Evolutionary conservation across 2,113 vertebrate genomes (phyloP), one percentile per base, ranked within the genome.

Genomic region (Seriola rivoliana): DNA sequence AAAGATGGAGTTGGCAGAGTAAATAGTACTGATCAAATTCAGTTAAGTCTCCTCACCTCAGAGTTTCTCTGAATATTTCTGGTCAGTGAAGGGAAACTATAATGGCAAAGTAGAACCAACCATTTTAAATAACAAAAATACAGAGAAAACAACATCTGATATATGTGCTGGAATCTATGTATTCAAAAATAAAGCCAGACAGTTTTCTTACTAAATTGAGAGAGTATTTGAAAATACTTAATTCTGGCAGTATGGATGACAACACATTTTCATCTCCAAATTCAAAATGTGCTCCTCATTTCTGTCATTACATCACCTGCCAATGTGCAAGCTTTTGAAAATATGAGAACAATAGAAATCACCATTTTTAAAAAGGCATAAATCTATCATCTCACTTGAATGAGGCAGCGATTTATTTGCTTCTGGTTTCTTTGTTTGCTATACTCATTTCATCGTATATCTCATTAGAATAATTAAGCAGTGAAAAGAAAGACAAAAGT

Each of bases 271-370:
- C 29, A 85, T 85, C 82, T 50, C 32, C 14, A 64, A 81, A 72
- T 50, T 73, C 68, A 8, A 67, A 81, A 80, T 84, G 68, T 80
- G 63, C 72, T 88, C 59, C 58, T 88, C 64, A 36, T 80, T 76
- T 50, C 36, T 34, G 46, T 48, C 66, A 67, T 70, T 78, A 54
- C 58, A 74, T 50, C 78, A 59, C 40, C 71, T 69, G 57, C 75
- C 81, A 84, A 42, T 40, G 6, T 36, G 10, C 10, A 71, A 75
- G 81, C 86, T 66, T 91, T 90, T 84, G 75, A 89, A 85, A 84
- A 83, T 77, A 58, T 81, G 76, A 80, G 82, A 57, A 76, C 81
- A 85, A 75, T 73, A 67, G 17, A 75, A 85, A 74, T 67, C 54
- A 59, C 42, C 64, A 63, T 71, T 82, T 70, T 4, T 42, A 42